A percentile compares a stretch with the other conserved stretches of the same genome.
Conservation (phyloP, 2,888 invertebrate genomes). For the Metallyticus violacea region DNA sequence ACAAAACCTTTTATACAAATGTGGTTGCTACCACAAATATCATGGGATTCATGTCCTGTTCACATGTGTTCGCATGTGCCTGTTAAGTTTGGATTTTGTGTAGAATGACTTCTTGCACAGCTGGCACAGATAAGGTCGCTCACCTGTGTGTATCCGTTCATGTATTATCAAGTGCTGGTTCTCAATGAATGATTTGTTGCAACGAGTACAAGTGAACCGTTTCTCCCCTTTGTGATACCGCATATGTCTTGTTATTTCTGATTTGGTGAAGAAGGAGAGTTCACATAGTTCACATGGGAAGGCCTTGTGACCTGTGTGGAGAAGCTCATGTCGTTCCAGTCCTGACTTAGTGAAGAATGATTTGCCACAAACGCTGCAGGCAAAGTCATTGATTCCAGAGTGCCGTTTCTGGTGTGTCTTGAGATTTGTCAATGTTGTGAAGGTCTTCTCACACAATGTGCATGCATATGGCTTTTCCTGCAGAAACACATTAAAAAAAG, state of each 20-base stretch:
- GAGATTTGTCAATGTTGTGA: conserved; percentile 40
- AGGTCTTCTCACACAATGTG: conserved; percentile 40
- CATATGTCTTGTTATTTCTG: conserved; percentile 42
- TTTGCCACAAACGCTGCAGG: conserved; percentile 41
- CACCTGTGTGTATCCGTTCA: conserved; percentile 43
- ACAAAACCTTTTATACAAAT: neutral
- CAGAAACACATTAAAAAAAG: neutral
- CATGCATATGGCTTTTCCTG: conserved; percentile 34
- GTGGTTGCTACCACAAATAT: neutral
- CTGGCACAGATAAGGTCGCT: conserved; percentile 42
- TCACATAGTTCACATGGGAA: conserved; percentile 42
- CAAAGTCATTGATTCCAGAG: conserved; percentile 39
- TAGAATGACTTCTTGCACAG: conserved; percentile 43
- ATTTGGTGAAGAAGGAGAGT: conserved; percentile 42
- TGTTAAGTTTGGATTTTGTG: conserved; percentile 42
- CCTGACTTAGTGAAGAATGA: conserved; percentile 42
- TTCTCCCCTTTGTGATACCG: conserved; percentile 43
- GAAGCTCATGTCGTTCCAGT: conserved; percentile 41
- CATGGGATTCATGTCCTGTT: neutral
- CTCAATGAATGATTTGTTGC: conserved; percentile 42
- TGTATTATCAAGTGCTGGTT: conserved; percentile 44
- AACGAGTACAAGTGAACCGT: conserved; percentile 41
- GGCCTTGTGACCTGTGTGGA: conserved; percentile 40
- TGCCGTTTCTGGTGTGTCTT: conserved; percentile 43
- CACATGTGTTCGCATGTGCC: conserved; percentile 36